phyloP scores from a whole-genome alignment of 2,888 invertebrate genomes.

The Piscicola geometra region DNA sequence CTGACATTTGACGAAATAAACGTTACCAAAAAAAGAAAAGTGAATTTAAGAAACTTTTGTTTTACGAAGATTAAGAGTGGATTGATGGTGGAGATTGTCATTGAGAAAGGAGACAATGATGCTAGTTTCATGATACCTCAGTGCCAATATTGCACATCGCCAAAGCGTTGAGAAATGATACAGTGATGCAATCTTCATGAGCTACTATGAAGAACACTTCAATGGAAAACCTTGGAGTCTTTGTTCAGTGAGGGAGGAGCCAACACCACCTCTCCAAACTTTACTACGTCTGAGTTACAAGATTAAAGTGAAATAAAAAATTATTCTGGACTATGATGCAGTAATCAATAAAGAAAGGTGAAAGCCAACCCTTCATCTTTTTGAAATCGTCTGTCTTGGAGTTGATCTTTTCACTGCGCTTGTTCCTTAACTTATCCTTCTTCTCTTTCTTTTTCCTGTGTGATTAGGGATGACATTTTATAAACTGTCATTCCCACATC shows the following conservation, averaged over 20 bases:
- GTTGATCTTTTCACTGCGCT: background rate
- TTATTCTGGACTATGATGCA: background rate
- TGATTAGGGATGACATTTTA: background rate
- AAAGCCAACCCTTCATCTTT: background rate
- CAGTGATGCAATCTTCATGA: too few species aligned
- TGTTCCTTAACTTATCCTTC: background rate
- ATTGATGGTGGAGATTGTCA: too few species aligned
- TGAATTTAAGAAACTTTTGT: background rate
- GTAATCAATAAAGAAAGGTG: too few species aligned
- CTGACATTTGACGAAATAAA: too few species aligned
- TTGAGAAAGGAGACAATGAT: too few species aligned
- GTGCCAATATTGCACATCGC: too few species aligned
- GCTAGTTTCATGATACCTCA: too few species aligned
- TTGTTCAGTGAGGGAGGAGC: background rate
- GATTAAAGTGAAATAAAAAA: background rate
- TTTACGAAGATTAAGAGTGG: too few species aligned
- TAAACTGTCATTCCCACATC: background rate
- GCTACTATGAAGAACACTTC: too few species aligned
- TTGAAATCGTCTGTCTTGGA: conserved; percentile 4
- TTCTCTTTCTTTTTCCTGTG: background rate
- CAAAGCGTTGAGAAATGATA: too few species aligned
- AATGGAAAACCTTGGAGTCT: too few species aligned
- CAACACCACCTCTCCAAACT: background rate
- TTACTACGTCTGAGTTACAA: background rate
- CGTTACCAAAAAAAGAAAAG: background rate